Evolutionary conservation across 2,113 vertebrate species (phyloP).

Genomic region (Ciconia boyciana): DNA sequence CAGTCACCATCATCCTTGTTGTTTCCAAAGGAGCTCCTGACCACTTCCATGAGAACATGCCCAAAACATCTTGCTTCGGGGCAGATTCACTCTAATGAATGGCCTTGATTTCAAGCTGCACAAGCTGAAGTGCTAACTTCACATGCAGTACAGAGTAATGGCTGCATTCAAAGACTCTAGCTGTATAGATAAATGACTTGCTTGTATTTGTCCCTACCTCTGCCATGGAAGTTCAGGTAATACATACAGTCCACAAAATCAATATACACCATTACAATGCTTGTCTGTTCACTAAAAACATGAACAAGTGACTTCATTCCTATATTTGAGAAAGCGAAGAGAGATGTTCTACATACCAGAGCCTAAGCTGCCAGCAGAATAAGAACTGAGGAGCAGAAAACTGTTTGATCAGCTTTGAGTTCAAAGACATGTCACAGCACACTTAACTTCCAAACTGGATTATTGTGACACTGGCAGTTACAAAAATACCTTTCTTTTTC

Average conservation of each 20-base stretch:
- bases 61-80: neutral
- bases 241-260: neutral
- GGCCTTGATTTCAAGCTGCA: neutral
- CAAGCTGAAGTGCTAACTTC: neutral
- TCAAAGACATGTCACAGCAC: neutral
- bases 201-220: neutral
- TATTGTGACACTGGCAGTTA: neutral
- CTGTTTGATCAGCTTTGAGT: neutral
- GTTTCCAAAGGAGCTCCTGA: neutral
- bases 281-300: neutral
- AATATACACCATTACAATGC: neutral
- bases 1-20: neutral
- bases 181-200: neutral
- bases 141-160: neutral
- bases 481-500: neutral
- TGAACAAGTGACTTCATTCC: neutral
- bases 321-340: neutral
- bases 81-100: neutral
- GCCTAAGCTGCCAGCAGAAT: neutral
- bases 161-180: neutral
- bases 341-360: neutral
- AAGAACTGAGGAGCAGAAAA: neutral
- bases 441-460: neutral
- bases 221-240: neutral
- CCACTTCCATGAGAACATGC: neutral